Evolutionary conservation across 1,140 invertebrate species (phyloP).

Genomic region (Propsilocerus akamusi): DNA sequence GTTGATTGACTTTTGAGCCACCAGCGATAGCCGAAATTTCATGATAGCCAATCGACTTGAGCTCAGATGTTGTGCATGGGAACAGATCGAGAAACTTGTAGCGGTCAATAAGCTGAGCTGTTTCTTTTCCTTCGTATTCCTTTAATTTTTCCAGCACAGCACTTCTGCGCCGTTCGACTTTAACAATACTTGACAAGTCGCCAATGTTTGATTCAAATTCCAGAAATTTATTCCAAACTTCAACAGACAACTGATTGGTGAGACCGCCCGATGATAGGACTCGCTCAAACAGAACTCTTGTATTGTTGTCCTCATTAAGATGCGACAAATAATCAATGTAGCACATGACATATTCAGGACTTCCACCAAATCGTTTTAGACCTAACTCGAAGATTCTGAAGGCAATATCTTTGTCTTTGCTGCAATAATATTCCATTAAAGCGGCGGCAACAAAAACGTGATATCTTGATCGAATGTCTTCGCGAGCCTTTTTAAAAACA

Average conservation of each 20-base stretch:
- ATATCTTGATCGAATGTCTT: slow-evolving; percentile 68
- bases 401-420: slow-evolving; percentile 96
- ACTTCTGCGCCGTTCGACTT: slow-evolving; percentile 87
- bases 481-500: slow-evolving; percentile 88
- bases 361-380: slow-evolving; percentile 87
- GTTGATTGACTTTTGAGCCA: neutral
- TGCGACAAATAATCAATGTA: slow-evolving; percentile 97
- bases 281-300: slow-evolving; percentile 90
- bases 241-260: slow-evolving; percentile 82
- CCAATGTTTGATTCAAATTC: slow-evolving; percentile 98
- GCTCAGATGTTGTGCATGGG: slow-evolving; percentile 73
- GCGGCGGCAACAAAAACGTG: slow-evolving; percentile 94
- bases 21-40: slow-evolving; percentile 21
- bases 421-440: slow-evolving; percentile 98
- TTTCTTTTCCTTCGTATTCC: slow-evolving; percentile 94
- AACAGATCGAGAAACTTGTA: slow-evolving; percentile 91
- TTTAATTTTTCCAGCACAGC: slow-evolving; percentile 86
- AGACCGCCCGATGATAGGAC: slow-evolving; percentile 87
- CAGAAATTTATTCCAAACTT: slow-evolving; percentile 96
- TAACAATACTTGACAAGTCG: slow-evolving; percentile 91
- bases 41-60: slow-evolving; percentile 74
- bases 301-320: slow-evolving; percentile 99
- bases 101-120: slow-evolving; percentile 82
- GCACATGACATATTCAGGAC: slow-evolving; percentile 84
- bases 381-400: slow-evolving; percentile 97